Evolutionary conservation across 1,140 invertebrate genomes (phyloP).

Genomic region (Drosophila subpulchrella): DNA sequence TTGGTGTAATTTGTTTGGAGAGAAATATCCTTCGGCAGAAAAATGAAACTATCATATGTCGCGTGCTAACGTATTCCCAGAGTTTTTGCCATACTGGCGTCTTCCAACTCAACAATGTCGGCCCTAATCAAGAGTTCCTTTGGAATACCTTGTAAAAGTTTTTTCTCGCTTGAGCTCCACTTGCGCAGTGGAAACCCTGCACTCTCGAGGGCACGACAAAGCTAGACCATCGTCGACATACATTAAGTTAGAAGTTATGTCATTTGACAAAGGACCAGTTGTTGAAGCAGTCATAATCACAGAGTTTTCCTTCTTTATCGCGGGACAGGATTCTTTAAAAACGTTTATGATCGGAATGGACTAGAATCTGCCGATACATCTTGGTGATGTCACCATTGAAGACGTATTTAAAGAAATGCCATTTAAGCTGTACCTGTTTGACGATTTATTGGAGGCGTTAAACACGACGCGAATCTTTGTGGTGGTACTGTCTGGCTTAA

Average conservation of each 20-base stretch:
- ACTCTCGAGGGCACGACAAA: not conserved
- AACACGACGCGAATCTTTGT: no score
- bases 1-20: not conserved
- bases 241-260: not conserved
- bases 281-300: not conserved
- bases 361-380: not conserved
- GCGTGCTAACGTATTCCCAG: constrained; percentile 15
- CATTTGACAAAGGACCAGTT: constrained; percentile 1
- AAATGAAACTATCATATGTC: constrained; percentile 3
- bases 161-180: not conserved
- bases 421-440: constrained; percentile 1
- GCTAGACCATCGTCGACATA: not conserved
- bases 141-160: not conserved
- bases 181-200: not conserved
- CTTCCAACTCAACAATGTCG: not conserved
- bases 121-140: not conserved
- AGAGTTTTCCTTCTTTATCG: not conserved
- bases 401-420: not conserved
- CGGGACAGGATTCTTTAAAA: not conserved
- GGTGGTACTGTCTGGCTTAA: no score
- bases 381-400: not conserved
- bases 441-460: not conserved
- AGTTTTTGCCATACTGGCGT: not conserved
- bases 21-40: not conserved
- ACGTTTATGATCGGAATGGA: not conserved